Evolutionary conservation across 2,113 vertebrate genomes (phyloP).

Genomic region (Polyodon spathula): DNA sequence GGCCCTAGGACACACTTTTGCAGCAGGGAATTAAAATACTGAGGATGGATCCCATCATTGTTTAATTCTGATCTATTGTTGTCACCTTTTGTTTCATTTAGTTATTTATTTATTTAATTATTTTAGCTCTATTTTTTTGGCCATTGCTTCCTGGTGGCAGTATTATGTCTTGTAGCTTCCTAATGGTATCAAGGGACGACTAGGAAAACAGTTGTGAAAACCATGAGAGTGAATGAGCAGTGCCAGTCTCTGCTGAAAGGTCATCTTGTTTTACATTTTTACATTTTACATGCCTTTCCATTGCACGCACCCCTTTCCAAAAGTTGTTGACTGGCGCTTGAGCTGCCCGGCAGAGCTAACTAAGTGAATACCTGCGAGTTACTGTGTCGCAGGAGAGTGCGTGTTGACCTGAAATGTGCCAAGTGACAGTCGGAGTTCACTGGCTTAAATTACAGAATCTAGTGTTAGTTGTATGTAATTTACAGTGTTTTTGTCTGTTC

Average conservation of each 20-base stretch:
- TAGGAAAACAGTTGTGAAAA: slow-evolving; percentile 11
- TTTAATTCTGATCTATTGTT: too few relatives aligned
- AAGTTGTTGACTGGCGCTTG: background rate
- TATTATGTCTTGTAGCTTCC: slow-evolving; percentile 14
- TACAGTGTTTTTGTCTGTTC: slow-evolving; percentile 30
- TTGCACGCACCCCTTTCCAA: too few relatives aligned
- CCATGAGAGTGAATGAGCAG: slow-evolving; percentile 4
- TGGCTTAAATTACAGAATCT: background rate
- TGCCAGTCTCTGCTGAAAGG: slow-evolving; percentile 5
- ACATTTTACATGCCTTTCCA: too few relatives aligned
- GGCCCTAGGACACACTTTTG: too few relatives aligned
- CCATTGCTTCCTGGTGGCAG: background rate
- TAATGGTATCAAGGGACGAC: slow-evolving; percentile 3
- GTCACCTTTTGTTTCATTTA: too few relatives aligned
- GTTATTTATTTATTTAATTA: background rate
- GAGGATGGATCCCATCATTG: too few relatives aligned
- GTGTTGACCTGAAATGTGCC: background rate
- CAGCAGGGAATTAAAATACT: too few relatives aligned
- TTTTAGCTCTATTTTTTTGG: slow-evolving; percentile 6
- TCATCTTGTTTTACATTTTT: slow-evolving; percentile 9
- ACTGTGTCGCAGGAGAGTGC: background rate
- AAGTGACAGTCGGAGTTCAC: background rate
- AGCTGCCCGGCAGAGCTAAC: background rate
- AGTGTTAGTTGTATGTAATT: slow-evolving; percentile 18
- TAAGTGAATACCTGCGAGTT: background rate